phyloP scores from a whole-genome alignment of 2,113 vertebrate species.

The Cepphus grylle region DNA sequence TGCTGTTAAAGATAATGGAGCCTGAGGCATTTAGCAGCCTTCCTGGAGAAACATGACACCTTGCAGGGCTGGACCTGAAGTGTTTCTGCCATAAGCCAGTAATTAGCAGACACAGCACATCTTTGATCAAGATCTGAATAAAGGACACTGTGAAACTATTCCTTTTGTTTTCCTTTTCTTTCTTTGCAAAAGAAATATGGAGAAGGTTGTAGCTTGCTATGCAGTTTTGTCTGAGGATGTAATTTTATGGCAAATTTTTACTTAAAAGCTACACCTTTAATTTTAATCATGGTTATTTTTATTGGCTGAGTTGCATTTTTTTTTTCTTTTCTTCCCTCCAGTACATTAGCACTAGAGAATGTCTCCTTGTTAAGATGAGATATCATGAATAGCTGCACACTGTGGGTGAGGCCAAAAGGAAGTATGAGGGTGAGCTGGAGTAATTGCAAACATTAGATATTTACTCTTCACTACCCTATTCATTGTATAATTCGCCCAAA shows the following conservation, averaged over 20 bases:
- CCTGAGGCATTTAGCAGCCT: neutral
- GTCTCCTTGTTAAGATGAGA: neutral
- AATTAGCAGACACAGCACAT: neutral
- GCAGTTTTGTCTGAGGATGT: neutral
- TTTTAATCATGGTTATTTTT: neutral
- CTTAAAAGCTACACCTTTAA: neutral
- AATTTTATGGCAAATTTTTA: neutral
- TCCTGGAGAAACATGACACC: neutral
- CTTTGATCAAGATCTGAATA: neutral
- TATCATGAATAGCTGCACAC: neutral
- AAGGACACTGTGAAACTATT: neutral
- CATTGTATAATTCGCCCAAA: neutral
- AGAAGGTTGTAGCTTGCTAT: neutral
- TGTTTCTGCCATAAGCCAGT: neutral
- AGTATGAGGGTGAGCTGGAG: neutral
- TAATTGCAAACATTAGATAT: neutral
- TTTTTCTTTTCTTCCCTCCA: neutral
- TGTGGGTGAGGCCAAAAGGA: constrained; percentile 8
- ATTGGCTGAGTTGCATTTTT: neutral
- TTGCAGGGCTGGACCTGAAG: neutral
- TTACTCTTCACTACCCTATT: constrained; percentile 4
- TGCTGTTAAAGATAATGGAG: neutral
- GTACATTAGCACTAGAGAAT: neutral
- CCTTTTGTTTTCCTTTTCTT: neutral
- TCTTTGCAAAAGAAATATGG: neutral